Conservation (phyloP, 2,888 invertebrate species). For the Sarcophaga rosellei region DNA sequence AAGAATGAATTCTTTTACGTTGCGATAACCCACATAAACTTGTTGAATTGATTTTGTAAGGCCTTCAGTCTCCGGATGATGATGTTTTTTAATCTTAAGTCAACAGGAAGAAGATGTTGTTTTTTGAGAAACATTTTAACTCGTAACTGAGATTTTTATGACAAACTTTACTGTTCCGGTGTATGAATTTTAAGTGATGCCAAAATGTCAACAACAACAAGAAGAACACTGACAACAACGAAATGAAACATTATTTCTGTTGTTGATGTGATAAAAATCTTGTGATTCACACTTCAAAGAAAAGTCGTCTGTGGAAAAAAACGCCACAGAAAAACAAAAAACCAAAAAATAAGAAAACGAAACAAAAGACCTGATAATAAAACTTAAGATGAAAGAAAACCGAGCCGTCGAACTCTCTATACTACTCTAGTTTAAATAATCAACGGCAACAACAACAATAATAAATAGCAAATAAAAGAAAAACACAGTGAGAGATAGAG, state of each 20-base stretch:
- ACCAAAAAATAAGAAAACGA: slow-evolving; percentile 55
- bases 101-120: slow-evolving; percentile 36
- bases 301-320: slow-evolving; percentile 28
- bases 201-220: slow-evolving; percentile 43
- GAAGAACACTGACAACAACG: not conserved
- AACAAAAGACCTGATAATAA: slow-evolving; percentile 59
- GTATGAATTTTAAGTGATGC: slow-evolving; percentile 59
- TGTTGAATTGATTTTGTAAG: not conserved
- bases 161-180: slow-evolving; percentile 64
- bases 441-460: slow-evolving; percentile 18
- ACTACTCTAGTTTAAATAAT: slow-evolving; percentile 67
- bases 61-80: not conserved
- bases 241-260: slow-evolving; percentile 20
- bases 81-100: slow-evolving; percentile 13
- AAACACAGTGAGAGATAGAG: not conserved
- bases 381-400: slow-evolving; percentile 66
- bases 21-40: not conserved
- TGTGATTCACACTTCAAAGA: slow-evolving; percentile 68
- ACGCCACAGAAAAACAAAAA: slow-evolving; percentile 23
- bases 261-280: slow-evolving; percentile 41
- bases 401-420: slow-evolving; percentile 52
- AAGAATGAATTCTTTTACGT: not conserved
- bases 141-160: slow-evolving; percentile 41
- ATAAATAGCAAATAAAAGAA: slow-evolving; percentile 34
- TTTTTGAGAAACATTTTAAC: not conserved